Conservation (phyloP, 2,888 invertebrate genomes). For the Neoitamus cyanurus region DNA sequence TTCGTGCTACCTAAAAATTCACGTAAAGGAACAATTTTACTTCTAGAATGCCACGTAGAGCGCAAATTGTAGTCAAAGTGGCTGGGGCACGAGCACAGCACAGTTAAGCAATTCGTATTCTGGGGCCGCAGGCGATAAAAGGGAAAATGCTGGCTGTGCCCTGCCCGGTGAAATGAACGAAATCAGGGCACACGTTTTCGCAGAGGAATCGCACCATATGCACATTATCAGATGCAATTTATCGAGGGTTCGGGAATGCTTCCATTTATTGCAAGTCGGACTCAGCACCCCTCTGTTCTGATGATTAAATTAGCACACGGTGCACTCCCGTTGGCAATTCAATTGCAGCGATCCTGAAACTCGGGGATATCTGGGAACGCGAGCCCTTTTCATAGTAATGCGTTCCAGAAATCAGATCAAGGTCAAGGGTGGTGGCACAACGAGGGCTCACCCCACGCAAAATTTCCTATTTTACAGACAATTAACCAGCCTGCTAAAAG, state of each 20-base stretch:
- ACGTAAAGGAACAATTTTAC: background rate
- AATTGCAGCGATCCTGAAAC: background rate
- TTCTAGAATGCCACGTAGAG: background rate
- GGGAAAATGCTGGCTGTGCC: background rate
- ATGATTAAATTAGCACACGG: background rate
- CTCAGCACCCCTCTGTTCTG: background rate
- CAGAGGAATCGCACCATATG: background rate
- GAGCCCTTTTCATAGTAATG: background rate
- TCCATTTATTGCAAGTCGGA: background rate
- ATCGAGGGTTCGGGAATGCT: background rate
- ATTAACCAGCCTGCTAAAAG: background rate
- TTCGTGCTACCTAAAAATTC: background rate
- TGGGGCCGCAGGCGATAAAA: background rate
- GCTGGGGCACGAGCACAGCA: background rate
- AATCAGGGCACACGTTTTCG: background rate
- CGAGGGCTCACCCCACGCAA: background rate
- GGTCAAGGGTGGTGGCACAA: background rate
- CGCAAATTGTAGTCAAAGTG: background rate
- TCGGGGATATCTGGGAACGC: background rate
- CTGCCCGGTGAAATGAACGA: background rate
- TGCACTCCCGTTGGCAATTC: background rate
- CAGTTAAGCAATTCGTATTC: background rate
- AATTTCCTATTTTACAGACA: background rate
- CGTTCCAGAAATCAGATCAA: background rate
- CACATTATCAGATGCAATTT: constrained; percentile 7